Conservation (phyloP, 2,113 vertebrate species). For the Hippocampus guttulatus region DNA sequence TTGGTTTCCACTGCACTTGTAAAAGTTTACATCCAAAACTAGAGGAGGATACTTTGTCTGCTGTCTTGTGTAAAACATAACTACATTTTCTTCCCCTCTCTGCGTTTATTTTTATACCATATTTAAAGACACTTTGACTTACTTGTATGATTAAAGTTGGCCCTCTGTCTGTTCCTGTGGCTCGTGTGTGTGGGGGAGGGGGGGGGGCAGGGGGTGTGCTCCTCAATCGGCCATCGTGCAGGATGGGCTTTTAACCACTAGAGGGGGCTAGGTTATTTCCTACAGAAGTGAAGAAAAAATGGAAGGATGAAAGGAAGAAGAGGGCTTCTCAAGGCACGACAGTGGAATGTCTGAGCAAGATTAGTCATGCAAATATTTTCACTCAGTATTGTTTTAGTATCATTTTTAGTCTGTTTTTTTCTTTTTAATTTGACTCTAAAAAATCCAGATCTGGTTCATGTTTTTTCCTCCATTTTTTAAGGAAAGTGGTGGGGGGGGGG, state of each 20-base stretch:
- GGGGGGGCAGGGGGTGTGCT: too few species aligned
- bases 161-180: slow-evolving; percentile 85
- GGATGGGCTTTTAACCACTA: slow-evolving; percentile 37
- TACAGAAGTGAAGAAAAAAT: background rate
- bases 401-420: background rate
- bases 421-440: background rate
- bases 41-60: slow-evolving; percentile 50
- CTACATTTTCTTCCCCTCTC: slow-evolving; percentile 81
- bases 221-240: background rate
- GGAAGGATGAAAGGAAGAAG: background rate
- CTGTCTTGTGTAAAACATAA: slow-evolving; percentile 80
- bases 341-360: background rate
- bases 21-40: slow-evolving; percentile 75
- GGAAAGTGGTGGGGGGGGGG: too few species aligned
- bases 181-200: background rate
- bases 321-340: background rate
- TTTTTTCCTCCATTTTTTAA: too few species aligned
- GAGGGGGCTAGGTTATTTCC: slow-evolving; percentile 53
- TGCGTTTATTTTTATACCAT: slow-evolving; percentile 99
- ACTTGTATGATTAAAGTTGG: slow-evolving; percentile 85
- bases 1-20: slow-evolving; percentile 79
- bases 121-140: slow-evolving; percentile 96
- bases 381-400: background rate
- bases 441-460: too few species aligned
- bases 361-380: background rate